Evolutionary conservation across 2,888 invertebrate species (phyloP).

Genomic region (Furcula furcula): DNA sequence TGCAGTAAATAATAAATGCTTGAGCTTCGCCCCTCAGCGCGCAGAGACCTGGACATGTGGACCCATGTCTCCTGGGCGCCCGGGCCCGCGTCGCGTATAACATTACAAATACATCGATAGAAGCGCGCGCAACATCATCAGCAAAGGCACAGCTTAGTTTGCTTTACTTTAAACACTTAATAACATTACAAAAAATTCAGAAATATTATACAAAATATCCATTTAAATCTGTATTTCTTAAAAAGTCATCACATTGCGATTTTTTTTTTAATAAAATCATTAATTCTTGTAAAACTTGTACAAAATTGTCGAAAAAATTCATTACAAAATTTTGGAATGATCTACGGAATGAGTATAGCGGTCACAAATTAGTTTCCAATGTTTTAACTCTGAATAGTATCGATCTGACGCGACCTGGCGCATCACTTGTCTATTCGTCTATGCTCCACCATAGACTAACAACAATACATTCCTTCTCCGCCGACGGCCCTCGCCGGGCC

Average conservation of each 20-base stretch:
- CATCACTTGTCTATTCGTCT: slow-evolving; percentile 20
- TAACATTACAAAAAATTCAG: slow-evolving; percentile 11
- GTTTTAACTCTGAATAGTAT: background rate
- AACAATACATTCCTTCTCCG: slow-evolving; percentile 7
- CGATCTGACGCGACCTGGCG: slow-evolving; percentile 1
- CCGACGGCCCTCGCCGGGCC: background rate
- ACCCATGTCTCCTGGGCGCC: no score
- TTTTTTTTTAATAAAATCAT: background rate
- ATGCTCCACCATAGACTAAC: slow-evolving; percentile 24
- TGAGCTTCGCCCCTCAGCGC: slow-evolving; percentile 9
- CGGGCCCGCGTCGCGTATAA: background rate
- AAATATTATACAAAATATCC: slow-evolving; percentile 16
- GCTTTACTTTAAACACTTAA: slow-evolving; percentile 1
- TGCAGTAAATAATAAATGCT: slow-evolving; percentile 22
- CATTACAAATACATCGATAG: background rate
- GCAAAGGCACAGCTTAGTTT: slow-evolving; percentile 11
- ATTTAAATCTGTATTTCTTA: background rate
- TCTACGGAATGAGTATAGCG: slow-evolving; percentile 41
- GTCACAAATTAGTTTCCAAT: slow-evolving; percentile 14
- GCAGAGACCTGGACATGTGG: no score
- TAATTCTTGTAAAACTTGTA: slow-evolving; percentile 24
- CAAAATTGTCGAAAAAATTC: slow-evolving; percentile 36
- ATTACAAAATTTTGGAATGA: slow-evolving; percentile 46
- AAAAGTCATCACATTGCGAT: background rate
- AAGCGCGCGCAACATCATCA: slow-evolving; percentile 1